Conservation (phyloP, 2,797 vertebrate genomes). For the Diplodus sargus region DNA sequence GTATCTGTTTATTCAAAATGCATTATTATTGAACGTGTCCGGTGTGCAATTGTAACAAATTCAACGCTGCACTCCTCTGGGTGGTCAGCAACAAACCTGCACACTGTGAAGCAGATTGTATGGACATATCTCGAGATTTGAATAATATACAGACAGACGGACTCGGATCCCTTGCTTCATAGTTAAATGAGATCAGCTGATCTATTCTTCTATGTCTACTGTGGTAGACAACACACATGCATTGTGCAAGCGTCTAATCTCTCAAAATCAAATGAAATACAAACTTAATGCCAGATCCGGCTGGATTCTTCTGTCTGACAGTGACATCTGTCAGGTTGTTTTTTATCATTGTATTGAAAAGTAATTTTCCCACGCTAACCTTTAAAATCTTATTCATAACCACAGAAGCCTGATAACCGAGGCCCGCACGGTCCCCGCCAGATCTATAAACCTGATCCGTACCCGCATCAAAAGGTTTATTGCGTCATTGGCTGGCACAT, state of each 20-base stretch:
- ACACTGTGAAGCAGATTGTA: no score
- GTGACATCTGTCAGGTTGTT: not conserved
- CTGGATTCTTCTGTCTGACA: conserved; percentile 14
- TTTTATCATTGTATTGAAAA: conserved; percentile 10
- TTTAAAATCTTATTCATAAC: conserved; percentile 19
- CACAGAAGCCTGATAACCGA: conserved; percentile 38
- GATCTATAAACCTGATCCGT: conserved; percentile 33
- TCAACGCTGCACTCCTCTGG: no score
- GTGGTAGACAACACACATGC: not conserved
- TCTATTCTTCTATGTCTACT: conserved; percentile 12
- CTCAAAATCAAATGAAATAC: conserved; percentile 23
- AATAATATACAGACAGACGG: no score
- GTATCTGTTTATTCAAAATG: no score
- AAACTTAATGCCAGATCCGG: not conserved
- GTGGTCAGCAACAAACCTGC: no score
- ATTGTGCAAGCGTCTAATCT: not conserved
- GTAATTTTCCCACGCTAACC: conserved; percentile 9
- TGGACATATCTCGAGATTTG: no score
- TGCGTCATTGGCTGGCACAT: conserved; percentile 57
- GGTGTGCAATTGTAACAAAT: no score
- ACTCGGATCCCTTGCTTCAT: no score
- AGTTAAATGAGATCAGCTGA: not conserved
- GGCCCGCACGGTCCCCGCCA: conserved; percentile 24
- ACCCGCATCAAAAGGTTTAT: conserved; percentile 14
- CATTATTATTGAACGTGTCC: no score